phyloP scores from a whole-genome alignment of 2,888 invertebrate genomes.

The Philopedon plagiatum region DNA sequence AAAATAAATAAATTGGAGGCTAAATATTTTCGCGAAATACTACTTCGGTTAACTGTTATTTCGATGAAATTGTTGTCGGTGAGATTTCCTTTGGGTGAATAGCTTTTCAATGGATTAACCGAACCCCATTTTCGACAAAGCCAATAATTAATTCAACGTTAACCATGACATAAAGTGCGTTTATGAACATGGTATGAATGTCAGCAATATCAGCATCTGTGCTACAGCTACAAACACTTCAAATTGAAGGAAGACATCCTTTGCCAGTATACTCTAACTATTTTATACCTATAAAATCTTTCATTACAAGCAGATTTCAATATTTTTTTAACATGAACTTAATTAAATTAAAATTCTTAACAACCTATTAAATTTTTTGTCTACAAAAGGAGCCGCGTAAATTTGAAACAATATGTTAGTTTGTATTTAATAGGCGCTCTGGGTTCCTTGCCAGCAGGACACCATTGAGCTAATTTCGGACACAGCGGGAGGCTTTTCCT shows the following conservation, averaged over 20 bases:
- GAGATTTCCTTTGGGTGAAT: no score
- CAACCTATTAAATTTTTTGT: constrained; percentile 61
- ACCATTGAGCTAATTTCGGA: constrained; percentile 66
- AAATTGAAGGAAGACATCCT: background rate
- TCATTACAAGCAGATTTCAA: background rate
- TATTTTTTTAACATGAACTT: constrained; percentile 44
- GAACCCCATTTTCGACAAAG: no score
- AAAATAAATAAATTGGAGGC: no score
- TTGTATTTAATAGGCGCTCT: constrained; percentile 65
- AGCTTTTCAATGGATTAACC: no score
- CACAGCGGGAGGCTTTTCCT: constrained; percentile 60
- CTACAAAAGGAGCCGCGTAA: constrained; percentile 63
- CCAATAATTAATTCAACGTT: no score
- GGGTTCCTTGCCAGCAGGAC: constrained; percentile 61
- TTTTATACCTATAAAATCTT: background rate
- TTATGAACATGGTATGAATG: no score
- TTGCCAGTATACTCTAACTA: background rate
- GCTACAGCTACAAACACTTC: no score
- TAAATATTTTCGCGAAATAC: no score
- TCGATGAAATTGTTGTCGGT: no score
- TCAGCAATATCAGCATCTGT: background rate
- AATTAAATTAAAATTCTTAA: constrained; percentile 66
- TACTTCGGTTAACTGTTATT: no score
- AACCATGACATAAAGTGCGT: no score
- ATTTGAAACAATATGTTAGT: constrained; percentile 69